A percentile compares a stretch with the other conserved stretches of the same genome.
Evolutionary conservation across 2,797 vertebrate species (phyloP).

Genomic region (Aulostomus chinensis): DNA sequence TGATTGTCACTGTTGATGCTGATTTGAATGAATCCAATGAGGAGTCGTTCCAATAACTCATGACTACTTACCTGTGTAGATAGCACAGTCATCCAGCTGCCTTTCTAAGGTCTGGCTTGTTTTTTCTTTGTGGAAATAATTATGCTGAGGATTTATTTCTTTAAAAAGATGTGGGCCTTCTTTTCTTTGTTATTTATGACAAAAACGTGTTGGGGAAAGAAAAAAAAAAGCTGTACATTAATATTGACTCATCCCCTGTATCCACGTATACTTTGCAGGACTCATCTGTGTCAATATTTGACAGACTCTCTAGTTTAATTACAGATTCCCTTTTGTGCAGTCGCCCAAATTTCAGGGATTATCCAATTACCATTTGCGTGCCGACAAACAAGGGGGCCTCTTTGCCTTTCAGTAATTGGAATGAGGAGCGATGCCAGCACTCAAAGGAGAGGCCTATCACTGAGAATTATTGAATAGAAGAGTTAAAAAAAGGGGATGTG

Average conservation of each 20-base stretch:
- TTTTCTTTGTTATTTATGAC: too few relatives aligned
- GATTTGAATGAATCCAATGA: too few relatives aligned
- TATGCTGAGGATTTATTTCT: too few relatives aligned
- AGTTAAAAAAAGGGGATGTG: conserved; percentile 40
- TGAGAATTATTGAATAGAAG: conserved; percentile 68
- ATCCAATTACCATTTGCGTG: conserved; percentile 73
- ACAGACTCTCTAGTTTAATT: conserved; percentile 71
- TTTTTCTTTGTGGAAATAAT: too few relatives aligned
- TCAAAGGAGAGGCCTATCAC: conserved; percentile 65
- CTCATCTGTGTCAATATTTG: conserved; percentile 77
- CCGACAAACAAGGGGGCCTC: conserved; percentile 72
- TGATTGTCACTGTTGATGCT: too few relatives aligned
- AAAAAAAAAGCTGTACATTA: too few relatives aligned
- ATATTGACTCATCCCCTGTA: conserved; percentile 57
- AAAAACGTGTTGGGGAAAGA: too few relatives aligned
- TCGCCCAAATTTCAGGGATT: conserved; percentile 74
- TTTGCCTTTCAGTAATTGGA: conserved; percentile 76
- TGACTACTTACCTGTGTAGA: too few relatives aligned
- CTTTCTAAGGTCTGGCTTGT: too few relatives aligned
- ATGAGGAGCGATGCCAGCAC: conserved; percentile 53
- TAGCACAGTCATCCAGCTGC: too few relatives aligned
- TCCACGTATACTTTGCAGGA: conserved; percentile 54
- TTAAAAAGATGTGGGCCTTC: too few relatives aligned
- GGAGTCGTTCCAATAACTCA: too few relatives aligned
- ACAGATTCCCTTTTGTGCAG: conserved; percentile 72